phyloP scores from a whole-genome alignment of 2,113 vertebrate genomes.

The Cyphomyrus discorhynchus region DNA sequence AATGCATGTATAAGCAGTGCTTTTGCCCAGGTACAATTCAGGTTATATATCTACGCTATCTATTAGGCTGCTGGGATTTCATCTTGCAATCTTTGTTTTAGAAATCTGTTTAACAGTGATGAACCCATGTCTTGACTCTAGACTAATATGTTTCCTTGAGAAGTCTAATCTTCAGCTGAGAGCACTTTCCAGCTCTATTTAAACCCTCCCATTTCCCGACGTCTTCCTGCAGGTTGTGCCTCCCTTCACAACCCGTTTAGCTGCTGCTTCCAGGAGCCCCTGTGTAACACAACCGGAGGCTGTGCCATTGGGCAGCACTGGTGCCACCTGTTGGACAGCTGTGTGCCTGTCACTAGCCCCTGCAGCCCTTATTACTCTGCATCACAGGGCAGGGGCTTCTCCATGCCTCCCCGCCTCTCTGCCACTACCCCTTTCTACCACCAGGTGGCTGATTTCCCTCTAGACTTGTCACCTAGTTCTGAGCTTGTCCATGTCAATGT shows the following conservation, averaged over 20 bases:
- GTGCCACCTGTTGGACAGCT: slow-evolving; percentile 64
- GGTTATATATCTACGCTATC: not conserved
- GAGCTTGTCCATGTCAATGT: slow-evolving; percentile 50
- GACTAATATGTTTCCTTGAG: not conserved
- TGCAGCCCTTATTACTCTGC: slow-evolving; percentile 57
- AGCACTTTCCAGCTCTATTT: not conserved
- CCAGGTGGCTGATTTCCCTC: slow-evolving; percentile 56
- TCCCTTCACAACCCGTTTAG: slow-evolving; percentile 60
- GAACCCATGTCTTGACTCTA: not conserved
- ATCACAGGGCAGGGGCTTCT: slow-evolving; percentile 25
- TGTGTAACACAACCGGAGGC: slow-evolving; percentile 68
- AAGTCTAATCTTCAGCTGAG: not conserved
- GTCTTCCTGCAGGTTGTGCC: slow-evolving; percentile 51
- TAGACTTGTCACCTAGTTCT: slow-evolving; percentile 43
- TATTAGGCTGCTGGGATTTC: not conserved
- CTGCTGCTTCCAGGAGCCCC: slow-evolving; percentile 53
- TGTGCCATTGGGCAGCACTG: slow-evolving; percentile 60
- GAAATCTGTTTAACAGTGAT: not conserved
- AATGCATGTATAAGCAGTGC: not conserved
- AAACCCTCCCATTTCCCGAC: not conserved
- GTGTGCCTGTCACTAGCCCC: slow-evolving; percentile 49
- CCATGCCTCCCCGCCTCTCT: slow-evolving; percentile 51
- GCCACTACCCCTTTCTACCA: slow-evolving; percentile 58
- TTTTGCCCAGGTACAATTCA: not conserved
- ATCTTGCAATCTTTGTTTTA: not conserved